phyloP scores from a whole-genome alignment of 2,888 invertebrate species.

The Tenthredo scrophulariae region DNA sequence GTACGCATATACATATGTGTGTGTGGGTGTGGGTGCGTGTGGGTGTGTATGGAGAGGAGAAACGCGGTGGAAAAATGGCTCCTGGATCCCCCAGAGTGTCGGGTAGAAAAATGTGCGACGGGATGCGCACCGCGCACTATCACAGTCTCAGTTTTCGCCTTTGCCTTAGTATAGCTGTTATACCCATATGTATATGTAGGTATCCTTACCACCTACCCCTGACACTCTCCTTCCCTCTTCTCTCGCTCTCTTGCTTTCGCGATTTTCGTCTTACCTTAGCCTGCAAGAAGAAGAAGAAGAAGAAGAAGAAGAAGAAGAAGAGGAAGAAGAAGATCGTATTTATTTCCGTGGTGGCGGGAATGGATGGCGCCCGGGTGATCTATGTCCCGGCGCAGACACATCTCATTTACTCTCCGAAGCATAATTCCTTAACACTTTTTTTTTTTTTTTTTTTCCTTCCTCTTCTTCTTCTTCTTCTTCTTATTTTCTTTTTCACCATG shows the following conservation, averaged over 20 bases:
- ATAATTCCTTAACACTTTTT: conserved; percentile 81
- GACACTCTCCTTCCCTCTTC: conserved; percentile 47
- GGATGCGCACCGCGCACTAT: conserved; percentile 61
- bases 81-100: conserved; percentile 70
- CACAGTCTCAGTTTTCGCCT: conserved; percentile 50
- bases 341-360: conserved; percentile 71
- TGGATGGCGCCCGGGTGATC: conserved; percentile 64
- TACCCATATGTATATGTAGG: conserved; percentile 9
- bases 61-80: conserved; percentile 70
- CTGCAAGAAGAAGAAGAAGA: conserved; percentile 49
- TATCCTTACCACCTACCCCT: neutral
- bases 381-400: conserved; percentile 77
- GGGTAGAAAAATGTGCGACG: conserved; percentile 74
- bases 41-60: neutral
- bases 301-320: conserved; percentile 15
- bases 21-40: neutral
- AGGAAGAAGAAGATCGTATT: conserved; percentile 70
- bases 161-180: neutral
- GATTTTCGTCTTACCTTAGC: conserved; percentile 53
- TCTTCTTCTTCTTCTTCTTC: neutral
- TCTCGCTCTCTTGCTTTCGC: conserved; percentile 50
- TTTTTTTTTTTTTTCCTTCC: conserved; percentile 45
- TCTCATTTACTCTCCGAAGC: conserved; percentile 80
- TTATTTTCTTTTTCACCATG: neutral
- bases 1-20: neutral